Base-by-base conservation (phyloP, 2,113 vertebrate genomes). In the Emydocephalus ijimae region DNA sequence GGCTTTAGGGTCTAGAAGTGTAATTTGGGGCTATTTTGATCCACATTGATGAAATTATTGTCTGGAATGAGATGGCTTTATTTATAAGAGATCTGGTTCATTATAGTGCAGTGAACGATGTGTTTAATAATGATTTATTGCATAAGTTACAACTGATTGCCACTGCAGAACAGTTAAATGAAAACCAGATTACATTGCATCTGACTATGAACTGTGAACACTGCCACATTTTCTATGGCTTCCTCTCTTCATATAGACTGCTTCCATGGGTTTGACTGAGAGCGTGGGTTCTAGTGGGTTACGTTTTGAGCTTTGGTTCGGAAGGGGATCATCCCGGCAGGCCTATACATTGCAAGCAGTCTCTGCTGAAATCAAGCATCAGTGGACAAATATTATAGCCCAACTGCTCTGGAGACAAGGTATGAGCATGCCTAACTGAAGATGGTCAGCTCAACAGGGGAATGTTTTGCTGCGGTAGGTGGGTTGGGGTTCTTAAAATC, bases 181-280 rank as follows among this genome's bases (percentile, higher is more conserved):
- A 81, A 81, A 81, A 43, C 9, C 34, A 43, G 21, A 81, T 21
- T 43, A 43, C 18, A 43, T 21, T 43, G 34, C 34, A 43, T 39
- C 34, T 43, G 34, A 43, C 34, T 21, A 39, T 21, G 15, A 39
- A 34, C 5, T 39, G 69, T 81, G 69, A 39, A 39, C 18, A 81
- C 15, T 81, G 34, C 34, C 34, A 81, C 18, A 15, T 39, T 92
- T 92, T 34, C 39, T 45, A 14, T 59, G 48, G 45, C 2, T 81
- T 2, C 89, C 29, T 57, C n/a, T 39, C 6, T 56, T 90, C 97
- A 34, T 97, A 34, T 56, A 99, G 99, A 98, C 97, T 0, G 97
- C 98, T 15, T 98, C 99, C 95, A 98, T 99, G 98, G 99, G 98
- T 6, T 96, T 99, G 93, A 99, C 99, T 15, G 98, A 99, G 96